Evolutionary conservation across 2,113 vertebrate species (phyloP).

Genomic region (Mormyrus iriodes): DNA sequence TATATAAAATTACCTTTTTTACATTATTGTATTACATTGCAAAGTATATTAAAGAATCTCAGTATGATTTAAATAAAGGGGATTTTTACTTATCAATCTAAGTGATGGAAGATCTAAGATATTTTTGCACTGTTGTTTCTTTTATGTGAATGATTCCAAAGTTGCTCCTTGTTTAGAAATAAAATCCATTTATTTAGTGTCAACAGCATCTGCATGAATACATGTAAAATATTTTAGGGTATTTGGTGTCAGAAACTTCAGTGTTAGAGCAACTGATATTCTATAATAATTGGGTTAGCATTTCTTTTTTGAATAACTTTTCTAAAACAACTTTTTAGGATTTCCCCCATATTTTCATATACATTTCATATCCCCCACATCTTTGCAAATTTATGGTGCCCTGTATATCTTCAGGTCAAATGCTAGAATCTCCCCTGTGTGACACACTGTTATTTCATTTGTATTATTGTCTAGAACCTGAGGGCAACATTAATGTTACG

Average conservation of each 20-base stretch:
- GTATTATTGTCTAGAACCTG: not conserved
- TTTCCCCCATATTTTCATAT: not conserved
- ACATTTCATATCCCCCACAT: not conserved
- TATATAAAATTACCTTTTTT: not conserved
- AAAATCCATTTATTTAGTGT: conserved; percentile 23
- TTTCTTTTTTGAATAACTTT: not conserved
- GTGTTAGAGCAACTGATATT: conserved; percentile 20
- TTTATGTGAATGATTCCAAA: not conserved
- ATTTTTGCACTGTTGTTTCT: not conserved
- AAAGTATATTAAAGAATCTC: not conserved
- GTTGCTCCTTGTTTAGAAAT: not conserved
- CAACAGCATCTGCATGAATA: conserved; percentile 24
- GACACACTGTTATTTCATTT: not conserved
- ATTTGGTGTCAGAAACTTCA: conserved; percentile 1
- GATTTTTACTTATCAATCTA: not conserved
- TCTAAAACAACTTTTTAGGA: not conserved
- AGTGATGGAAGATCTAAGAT: not conserved
- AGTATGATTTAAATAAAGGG: not conserved
- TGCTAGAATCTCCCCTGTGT: not conserved
- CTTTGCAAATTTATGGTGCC: not conserved
- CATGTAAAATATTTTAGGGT: conserved; percentile 11
- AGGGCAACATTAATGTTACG: not conserved
- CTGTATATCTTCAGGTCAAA: not conserved
- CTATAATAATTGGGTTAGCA: not conserved
- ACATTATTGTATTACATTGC: not conserved